A percentile compares a stretch with the other conserved stretches of the same genome.
These are phyloP conservation scores for Polia nebulosa DNA, from an alignment of 2,888 invertebrate species.

Conservation along the genomic window DNA sequence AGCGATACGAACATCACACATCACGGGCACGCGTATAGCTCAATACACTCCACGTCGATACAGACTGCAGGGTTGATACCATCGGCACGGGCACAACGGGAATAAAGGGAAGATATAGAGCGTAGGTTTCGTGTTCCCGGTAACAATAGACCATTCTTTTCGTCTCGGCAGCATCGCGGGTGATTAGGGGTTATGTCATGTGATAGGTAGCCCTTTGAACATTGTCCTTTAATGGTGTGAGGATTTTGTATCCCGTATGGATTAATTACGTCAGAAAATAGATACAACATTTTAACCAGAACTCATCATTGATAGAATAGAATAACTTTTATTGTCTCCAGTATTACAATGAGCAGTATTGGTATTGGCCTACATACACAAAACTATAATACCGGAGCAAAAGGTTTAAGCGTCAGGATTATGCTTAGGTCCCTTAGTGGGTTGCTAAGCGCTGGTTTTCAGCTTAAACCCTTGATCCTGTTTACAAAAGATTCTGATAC, in stretches of 20 bases:
- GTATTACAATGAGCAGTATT: too few relatives aligned
- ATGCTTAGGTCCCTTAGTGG: too few relatives aligned
- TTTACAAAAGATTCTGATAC: too few relatives aligned
- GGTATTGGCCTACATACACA: too few relatives aligned
- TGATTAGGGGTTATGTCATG: slow-evolving; percentile 47
- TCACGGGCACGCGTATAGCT: slow-evolving; percentile 71
- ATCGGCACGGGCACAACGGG: slow-evolving; percentile 26
- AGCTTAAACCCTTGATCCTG: too few relatives aligned
- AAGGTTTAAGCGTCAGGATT: too few relatives aligned
- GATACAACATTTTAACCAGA: not conserved
- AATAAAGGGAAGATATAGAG: slow-evolving; percentile 44
- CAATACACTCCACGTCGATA: slow-evolving; percentile 65
- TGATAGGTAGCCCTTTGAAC: slow-evolving; percentile 27
- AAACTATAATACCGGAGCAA: too few relatives aligned
- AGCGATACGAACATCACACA: slow-evolving; percentile 77
- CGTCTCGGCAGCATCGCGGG: slow-evolving; percentile 19
- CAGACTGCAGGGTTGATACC: slow-evolving; percentile 51
- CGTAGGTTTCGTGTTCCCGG: slow-evolving; percentile 45
- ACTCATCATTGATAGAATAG: not conserved
- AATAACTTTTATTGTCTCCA: too few relatives aligned
- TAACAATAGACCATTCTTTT: slow-evolving; percentile 53
- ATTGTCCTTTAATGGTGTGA: slow-evolving; percentile 24
- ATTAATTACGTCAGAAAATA: not conserved
- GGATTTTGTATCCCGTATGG: slow-evolving; percentile 11
- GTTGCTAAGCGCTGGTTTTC: too few relatives aligned